Base-by-base conservation (phyloP, 2,113 vertebrate species). In the Pachycephala philippinensis region DNA sequence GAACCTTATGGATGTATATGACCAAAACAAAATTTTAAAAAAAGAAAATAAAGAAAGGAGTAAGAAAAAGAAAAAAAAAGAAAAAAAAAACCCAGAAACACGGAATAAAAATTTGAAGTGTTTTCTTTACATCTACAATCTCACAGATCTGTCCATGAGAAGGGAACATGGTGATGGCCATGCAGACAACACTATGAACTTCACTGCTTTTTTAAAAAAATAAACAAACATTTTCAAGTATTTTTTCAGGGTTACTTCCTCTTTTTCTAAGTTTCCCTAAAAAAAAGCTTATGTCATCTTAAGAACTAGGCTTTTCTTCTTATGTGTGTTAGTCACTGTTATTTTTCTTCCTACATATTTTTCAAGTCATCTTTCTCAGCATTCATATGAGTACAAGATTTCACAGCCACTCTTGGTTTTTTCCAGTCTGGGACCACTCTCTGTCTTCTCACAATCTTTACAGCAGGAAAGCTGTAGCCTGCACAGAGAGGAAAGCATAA, bases 401-500 rank as follows among this genome's bases (percentile, higher is more conserved):
- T 87, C 81, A 78, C 61, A 96, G 87, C 64, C 65, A 21, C 56
- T 65, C 26, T 79, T 31, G 6, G 4, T 8, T 30, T 35, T 54
- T 76, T 70, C 72, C 63, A 69, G 63, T 79, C 66, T 2, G 0
- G 70, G 56, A 93, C 60, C 8, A 19, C 59, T 57, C 54, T 35
- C 23, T 70, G n/a, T 56, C 81, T 96, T 96, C 77, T 94, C 84
- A 94, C 42, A 93, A 52, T 30, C 71, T 42, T 89, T 90, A 76
- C 40, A 89, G 82, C 64, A 89, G 52, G 44, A 88, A 95, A 84
- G 85, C 68, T 59, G 39, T 81, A 90, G 59, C 44, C 90, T 84
- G 37, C 35, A 52, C 28, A 37, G 56, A 84, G 19, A 95, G 79
- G 93, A 96, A 95, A 88, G 39, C 64, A 90, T 96, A 95, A 90